phyloP scores from a whole-genome alignment of 2,797 vertebrate genomes.

The Smutsia temminckii region DNA sequence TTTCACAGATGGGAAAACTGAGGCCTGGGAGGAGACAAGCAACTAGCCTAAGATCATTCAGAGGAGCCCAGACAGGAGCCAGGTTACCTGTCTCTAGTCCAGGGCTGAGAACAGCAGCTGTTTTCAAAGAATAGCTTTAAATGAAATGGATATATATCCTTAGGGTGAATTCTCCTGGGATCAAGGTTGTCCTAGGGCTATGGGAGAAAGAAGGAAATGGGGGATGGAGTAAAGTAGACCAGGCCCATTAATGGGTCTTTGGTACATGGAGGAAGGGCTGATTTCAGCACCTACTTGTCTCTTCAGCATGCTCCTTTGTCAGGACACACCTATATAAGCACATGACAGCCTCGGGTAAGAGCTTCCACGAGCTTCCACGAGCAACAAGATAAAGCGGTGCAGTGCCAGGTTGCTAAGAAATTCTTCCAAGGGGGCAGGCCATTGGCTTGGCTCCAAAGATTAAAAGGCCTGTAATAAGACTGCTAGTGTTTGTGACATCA shows the following conservation, averaged over 20 bases:
- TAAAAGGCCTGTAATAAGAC: conserved; percentile 22
- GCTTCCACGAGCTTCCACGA: not conserved
- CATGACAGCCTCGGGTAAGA: not conserved
- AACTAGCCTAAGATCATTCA: not conserved
- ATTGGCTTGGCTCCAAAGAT: conserved; percentile 4
- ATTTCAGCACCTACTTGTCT: not conserved
- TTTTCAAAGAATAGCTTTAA: not conserved
- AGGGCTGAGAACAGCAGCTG: not conserved
- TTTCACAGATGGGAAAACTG: not conserved
- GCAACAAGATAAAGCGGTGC: not conserved
- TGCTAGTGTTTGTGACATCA: not conserved
- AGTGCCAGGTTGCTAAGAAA: not conserved
- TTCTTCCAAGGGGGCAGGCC: not conserved
- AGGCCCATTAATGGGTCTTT: not conserved
- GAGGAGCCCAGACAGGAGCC: not conserved
- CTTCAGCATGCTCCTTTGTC: not conserved
- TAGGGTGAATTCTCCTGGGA: not conserved
- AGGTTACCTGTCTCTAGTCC: too few relatives aligned
- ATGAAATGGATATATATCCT: not conserved
- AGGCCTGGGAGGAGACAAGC: not conserved
- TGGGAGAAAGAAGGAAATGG: not conserved
- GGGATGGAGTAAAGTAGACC: not conserved
- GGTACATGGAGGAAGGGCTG: not conserved
- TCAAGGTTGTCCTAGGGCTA: not conserved
- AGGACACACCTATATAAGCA: not conserved